Evolutionary conservation across 2,888 invertebrate species (phyloP).

Genomic region (Drosophila pegasa): DNA sequence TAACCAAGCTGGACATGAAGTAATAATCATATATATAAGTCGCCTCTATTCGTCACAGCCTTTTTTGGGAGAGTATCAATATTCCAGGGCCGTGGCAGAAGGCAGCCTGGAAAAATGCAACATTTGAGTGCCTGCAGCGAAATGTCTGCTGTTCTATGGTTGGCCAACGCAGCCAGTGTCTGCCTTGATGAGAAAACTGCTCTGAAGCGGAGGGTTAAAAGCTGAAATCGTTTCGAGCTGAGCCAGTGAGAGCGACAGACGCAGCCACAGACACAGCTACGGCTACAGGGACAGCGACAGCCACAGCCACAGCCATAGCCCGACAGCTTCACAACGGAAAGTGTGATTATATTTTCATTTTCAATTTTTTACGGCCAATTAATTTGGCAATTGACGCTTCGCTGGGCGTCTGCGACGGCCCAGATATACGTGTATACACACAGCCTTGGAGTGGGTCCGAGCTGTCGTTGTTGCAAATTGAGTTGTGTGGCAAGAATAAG

Average conservation of each 20-base stretch:
- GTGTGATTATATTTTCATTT: slow-evolving; percentile 85
- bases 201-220: slow-evolving; percentile 56
- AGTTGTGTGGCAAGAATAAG: slow-evolving; percentile 79
- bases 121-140: slow-evolving; percentile 67
- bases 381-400: slow-evolving; percentile 82
- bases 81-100: slow-evolving; percentile 14
- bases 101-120: slow-evolving; percentile 68
- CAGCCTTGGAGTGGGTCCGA: neutral
- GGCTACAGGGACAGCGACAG: neutral
- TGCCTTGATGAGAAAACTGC: slow-evolving; percentile 57
- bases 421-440: slow-evolving; percentile 41
- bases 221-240: slow-evolving; percentile 46
- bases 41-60: neutral
- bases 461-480: slow-evolving; percentile 64
- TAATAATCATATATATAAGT: too few species aligned
- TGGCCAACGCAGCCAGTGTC: slow-evolving; percentile 46
- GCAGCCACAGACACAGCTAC: too few species aligned
- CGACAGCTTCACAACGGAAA: slow-evolving; percentile 67
- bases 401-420: slow-evolving; percentile 70
- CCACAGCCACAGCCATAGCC: neutral
- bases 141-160: slow-evolving; percentile 72
- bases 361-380: slow-evolving; percentile 85
- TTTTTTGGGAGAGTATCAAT: slow-evolving; percentile 40
- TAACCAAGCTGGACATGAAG: too few species aligned
- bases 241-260: slow-evolving; percentile 65